These are phyloP conservation scores for Falco berigora DNA, from an alignment of 2,797 vertebrate species.

Conservation along the genomic window DNA sequence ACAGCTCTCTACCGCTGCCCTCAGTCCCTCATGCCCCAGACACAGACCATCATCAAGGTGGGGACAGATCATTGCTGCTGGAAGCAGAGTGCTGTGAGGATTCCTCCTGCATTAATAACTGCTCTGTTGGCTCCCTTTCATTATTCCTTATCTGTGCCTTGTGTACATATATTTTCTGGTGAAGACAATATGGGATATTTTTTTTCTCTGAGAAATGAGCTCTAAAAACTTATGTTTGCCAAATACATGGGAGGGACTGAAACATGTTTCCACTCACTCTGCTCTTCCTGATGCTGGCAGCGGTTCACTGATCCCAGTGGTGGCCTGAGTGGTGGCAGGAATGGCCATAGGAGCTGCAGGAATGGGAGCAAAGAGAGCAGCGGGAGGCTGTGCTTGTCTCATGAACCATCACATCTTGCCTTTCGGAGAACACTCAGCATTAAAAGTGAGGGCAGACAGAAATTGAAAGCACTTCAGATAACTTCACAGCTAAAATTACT, in stretches of 20 bases:
- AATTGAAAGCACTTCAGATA: background rate
- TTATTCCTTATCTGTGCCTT: background rate
- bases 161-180: background rate
- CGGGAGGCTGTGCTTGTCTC: background rate
- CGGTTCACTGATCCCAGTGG: background rate
- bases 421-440: background rate
- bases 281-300: background rate
- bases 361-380: background rate
- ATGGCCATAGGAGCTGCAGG: background rate
- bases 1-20: background rate
- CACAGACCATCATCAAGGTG: rapidly evolving
- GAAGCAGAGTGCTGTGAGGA: background rate
- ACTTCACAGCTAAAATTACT: background rate
- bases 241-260: background rate
- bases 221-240: background rate
- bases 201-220: background rate
- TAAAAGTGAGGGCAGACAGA: background rate
- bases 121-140: background rate
- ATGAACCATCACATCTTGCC: background rate
- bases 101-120: background rate
- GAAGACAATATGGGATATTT: background rate
- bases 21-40: background rate
- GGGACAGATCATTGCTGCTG: background rate
- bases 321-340: background rate
- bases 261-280: background rate